These are phyloP conservation scores for Sphaeridia pumilis DNA, from an alignment of 2,888 invertebrate species.

Conservation along the genomic window DNA sequence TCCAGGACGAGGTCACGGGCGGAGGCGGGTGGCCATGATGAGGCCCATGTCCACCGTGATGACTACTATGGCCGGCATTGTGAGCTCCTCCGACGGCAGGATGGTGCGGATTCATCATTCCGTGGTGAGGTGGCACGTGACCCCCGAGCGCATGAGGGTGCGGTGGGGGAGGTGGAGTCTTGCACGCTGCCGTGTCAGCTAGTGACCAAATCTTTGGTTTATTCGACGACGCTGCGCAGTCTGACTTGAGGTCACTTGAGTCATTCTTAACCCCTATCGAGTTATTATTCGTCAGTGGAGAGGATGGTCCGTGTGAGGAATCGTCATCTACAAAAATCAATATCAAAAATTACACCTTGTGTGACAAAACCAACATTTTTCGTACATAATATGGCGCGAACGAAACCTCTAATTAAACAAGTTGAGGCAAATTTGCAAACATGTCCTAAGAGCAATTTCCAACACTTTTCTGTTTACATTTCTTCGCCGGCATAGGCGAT, in stretches of 20 bases:
- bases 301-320: slow-evolving; percentile 31
- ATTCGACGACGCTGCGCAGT: slow-evolving; percentile 52
- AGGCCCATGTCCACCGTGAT: slow-evolving; percentile 19
- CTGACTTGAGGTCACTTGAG: slow-evolving; percentile 36
- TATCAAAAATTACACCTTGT: too few species aligned
- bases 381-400: too few species aligned
- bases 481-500: too few species aligned
- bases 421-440: too few species aligned
- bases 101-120: slow-evolving; percentile 20
- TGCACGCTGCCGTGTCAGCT: slow-evolving; percentile 86
- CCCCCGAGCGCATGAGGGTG: slow-evolving; percentile 41
- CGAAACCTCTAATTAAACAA: too few species aligned
- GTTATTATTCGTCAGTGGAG: slow-evolving; percentile 33
- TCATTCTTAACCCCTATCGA: slow-evolving; percentile 35
- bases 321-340: slow-evolving; percentile 26
- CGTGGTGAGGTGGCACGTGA: slow-evolving; percentile 12
- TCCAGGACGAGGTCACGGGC: slow-evolving; percentile 42
- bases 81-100: slow-evolving; percentile 31
- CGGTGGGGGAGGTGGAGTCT: slow-evolving; percentile 65
- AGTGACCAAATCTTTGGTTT: slow-evolving; percentile 93
- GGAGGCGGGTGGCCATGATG: slow-evolving; percentile 41
- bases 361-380: too few species aligned
- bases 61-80: slow-evolving; percentile 39
- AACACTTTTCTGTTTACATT: too few species aligned
- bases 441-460: too few species aligned